phyloP scores from a whole-genome alignment of 2,113 vertebrate species.

The Atrichornis clamosus region DNA sequence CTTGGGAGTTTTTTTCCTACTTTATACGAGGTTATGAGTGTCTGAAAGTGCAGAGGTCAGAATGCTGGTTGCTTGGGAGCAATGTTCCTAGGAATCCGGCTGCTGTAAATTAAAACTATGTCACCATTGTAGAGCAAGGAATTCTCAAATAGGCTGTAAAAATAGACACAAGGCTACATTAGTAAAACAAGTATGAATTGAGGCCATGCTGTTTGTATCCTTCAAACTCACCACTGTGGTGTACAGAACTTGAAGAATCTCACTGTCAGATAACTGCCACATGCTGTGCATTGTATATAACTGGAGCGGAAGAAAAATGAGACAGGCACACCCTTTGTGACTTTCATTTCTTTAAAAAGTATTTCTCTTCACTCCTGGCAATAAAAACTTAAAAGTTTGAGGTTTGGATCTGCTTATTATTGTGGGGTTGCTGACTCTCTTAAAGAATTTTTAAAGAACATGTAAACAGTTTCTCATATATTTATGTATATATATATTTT shows the following conservation, averaged over 20 bases:
- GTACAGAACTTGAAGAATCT: background rate
- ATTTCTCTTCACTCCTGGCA: background rate
- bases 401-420: background rate
- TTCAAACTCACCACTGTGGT: slow-evolving; percentile 20
- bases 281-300: slow-evolving; percentile 10
- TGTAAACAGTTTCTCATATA: background rate
- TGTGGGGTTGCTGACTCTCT: background rate
- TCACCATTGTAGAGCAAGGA: slow-evolving; percentile 22
- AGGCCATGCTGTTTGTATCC: slow-evolving; percentile 1
- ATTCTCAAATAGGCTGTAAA: slow-evolving; percentile 30
- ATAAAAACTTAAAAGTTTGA: background rate
- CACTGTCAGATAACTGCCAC: background rate
- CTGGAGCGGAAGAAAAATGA: slow-evolving; percentile 10
- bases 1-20: background rate
- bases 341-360: slow-evolving; percentile 5
- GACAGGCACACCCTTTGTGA: background rate
- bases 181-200: slow-evolving; percentile 39
- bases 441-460: background rate
- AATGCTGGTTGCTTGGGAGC: slow-evolving; percentile 13
- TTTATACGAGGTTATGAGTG: background rate
- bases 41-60: slow-evolving; percentile 5
- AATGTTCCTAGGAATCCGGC: background rate
- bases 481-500: background rate
- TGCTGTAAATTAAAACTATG: slow-evolving; percentile 21
- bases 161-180: slow-evolving; percentile 24